phyloP scores from a whole-genome alignment of 2,113 vertebrate genomes.

The Semnornis frantzii region DNA sequence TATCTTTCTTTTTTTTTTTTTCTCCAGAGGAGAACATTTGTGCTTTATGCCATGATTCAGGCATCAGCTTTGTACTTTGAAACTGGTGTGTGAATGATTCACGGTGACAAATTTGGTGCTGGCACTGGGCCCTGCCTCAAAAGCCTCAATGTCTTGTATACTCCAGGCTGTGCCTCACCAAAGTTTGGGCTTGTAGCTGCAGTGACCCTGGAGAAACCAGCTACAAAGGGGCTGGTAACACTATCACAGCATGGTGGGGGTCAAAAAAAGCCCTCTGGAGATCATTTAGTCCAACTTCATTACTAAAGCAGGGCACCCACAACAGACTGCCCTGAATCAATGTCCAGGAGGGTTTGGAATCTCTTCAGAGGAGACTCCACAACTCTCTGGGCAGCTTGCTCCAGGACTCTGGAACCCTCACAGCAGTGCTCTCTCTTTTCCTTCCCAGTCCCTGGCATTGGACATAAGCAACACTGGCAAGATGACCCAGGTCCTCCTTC shows the following conservation, averaged over 20 bases:
- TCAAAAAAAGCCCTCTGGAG: no score
- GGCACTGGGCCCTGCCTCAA: not conserved
- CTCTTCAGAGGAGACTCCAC: no score
- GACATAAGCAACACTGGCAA: not conserved
- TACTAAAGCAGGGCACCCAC: no score
- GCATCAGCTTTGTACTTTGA: not conserved
- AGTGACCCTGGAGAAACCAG: not conserved
- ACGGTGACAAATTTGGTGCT: slow-evolving; percentile 11
- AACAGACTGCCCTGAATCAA: no score
- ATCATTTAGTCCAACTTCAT: no score
- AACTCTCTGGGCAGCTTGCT: no score
- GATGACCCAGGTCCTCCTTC: not conserved
- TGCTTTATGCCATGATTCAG: not conserved
- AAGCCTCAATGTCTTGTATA: accelerated
- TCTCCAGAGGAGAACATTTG: slow-evolving; percentile 37
- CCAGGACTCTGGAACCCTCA: no score
- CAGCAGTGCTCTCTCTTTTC: not conserved
- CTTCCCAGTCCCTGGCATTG: not conserved
- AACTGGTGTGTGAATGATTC: not conserved
- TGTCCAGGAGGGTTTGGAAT: no score
- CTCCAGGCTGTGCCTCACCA: not conserved
- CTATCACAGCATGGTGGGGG: no score
- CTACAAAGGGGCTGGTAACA: not conserved
- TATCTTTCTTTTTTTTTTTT: not conserved
- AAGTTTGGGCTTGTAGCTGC: not conserved